phyloP scores from a whole-genome alignment of 1,140 invertebrate species.

The Physella acuta region DNA sequence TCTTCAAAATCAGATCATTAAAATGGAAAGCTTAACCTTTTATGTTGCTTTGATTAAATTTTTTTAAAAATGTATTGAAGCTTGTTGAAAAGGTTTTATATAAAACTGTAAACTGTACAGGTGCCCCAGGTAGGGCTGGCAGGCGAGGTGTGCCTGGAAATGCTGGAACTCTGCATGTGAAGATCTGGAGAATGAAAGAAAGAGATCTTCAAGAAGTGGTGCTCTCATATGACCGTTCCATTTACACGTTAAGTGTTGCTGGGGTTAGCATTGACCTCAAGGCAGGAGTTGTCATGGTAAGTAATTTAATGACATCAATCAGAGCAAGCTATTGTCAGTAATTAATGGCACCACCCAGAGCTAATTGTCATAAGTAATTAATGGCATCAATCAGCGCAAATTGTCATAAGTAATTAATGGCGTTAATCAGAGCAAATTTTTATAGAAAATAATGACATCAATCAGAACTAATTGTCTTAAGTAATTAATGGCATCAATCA shows the following conservation, averaged over 20 bases:
- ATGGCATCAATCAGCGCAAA: background rate
- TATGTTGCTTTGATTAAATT: background rate
- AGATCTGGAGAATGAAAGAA: slow-evolving; percentile 31
- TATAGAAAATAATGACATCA: background rate
- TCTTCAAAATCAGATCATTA: background rate
- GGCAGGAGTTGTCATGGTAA: slow-evolving; percentile 20
- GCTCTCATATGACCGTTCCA: slow-evolving; percentile 15
- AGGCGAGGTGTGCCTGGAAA: slow-evolving; percentile 35
- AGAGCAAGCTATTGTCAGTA: background rate
- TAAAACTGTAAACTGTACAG: slow-evolving; percentile 23
- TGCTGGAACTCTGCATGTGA: slow-evolving; percentile 37
- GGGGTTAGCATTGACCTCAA: slow-evolving; percentile 29
- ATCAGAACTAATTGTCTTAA: background rate
- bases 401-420: background rate
- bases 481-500: background rate
- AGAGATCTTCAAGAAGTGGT: slow-evolving; percentile 10
- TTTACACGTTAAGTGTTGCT: slow-evolving; percentile 25
- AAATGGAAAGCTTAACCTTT: background rate
- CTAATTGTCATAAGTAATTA: background rate
- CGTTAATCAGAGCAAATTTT: background rate
- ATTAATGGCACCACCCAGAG: too few relatives aligned
- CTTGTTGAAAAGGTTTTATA: too few relatives aligned
- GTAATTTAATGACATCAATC: background rate
- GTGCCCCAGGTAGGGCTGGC: slow-evolving; percentile 29
- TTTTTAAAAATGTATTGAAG: too few relatives aligned